These are phyloP conservation scores for Apodemia duryi DNA, from an alignment of 2,888 invertebrate species.

Conservation along the genomic window DNA sequence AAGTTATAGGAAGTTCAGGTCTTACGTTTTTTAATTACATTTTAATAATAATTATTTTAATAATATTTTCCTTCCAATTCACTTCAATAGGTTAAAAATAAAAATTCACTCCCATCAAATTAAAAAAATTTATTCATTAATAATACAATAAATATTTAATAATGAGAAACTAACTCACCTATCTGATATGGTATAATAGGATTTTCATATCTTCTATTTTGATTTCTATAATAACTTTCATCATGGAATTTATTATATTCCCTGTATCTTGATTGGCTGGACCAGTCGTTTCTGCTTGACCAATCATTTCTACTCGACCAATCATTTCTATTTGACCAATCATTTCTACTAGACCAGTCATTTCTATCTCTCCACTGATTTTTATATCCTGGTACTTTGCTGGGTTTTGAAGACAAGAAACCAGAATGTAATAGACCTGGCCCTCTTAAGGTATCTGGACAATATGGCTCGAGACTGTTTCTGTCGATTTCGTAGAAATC, in stretches of 20 bases:
- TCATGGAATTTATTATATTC: constrained; percentile 42
- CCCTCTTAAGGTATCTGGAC: constrained; percentile 62
- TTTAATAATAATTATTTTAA: too few relatives aligned
- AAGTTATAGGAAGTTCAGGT: too few relatives aligned
- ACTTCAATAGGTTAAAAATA: background rate
- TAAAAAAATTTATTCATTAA: constrained; percentile 16
- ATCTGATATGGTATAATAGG: constrained; percentile 78
- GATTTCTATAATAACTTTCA: constrained; percentile 35
- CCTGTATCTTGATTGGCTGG: constrained; percentile 31
- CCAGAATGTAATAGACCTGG: constrained; percentile 67
- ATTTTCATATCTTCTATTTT: constrained; percentile 52
- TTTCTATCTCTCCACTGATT: constrained; percentile 46
- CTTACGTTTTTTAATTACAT: too few relatives aligned
- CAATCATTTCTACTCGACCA: background rate
- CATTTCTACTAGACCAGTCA: constrained; percentile 41
- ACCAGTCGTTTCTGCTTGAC: background rate
- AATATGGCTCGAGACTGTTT: constrained; percentile 82
- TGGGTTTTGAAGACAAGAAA: constrained; percentile 59
- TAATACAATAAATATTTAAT: constrained; percentile 21
- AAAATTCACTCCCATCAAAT: background rate
- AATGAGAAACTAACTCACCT: constrained; percentile 47
- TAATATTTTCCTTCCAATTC: too few relatives aligned
- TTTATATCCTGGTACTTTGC: constrained; percentile 39
- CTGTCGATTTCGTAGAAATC: constrained; percentile 90
- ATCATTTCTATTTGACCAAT: constrained; percentile 4